Evolutionary conservation across 1,140 invertebrate species (phyloP).

Genomic region (Muscidifurax raptorellus): DNA sequence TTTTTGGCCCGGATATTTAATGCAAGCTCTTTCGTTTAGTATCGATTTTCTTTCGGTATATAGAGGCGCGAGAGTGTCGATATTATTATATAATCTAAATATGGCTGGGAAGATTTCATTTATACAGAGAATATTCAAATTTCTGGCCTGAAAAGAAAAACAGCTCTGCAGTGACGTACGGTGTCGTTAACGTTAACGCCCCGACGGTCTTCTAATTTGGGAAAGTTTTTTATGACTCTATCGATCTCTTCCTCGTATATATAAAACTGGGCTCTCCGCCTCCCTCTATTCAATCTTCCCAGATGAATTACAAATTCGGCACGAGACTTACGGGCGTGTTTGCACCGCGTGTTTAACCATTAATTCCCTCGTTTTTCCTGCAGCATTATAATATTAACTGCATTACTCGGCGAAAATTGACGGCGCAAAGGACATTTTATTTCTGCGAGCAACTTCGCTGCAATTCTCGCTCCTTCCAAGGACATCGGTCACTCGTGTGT

Average conservation of each 20-base stretch:
- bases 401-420: not conserved
- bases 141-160: no score
- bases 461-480: not conserved
- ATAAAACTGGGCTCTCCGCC: not conserved
- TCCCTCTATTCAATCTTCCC: not conserved
- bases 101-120: no score
- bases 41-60: not conserved
- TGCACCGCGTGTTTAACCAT: not conserved
- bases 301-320: not conserved
- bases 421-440: not conserved
- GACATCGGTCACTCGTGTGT: not conserved
- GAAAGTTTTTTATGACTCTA: not conserved
- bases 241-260: not conserved
- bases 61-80: no score
- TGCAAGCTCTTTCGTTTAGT: not conserved
- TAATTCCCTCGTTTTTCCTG: not conserved
- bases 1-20: not conserved
- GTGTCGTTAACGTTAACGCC: no score
- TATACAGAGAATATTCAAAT: no score
- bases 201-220: not conserved
- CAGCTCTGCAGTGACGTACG: no score
- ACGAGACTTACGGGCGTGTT: not conserved
- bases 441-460: not conserved
- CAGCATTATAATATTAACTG: not conserved
- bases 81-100: no score